Percentiles rank a stretch among this genome's conserved stretches.
These are phyloP conservation scores for Poecilia picta DNA, from an alignment of 2,797 vertebrate genomes.

Conservation along the genomic window DNA sequence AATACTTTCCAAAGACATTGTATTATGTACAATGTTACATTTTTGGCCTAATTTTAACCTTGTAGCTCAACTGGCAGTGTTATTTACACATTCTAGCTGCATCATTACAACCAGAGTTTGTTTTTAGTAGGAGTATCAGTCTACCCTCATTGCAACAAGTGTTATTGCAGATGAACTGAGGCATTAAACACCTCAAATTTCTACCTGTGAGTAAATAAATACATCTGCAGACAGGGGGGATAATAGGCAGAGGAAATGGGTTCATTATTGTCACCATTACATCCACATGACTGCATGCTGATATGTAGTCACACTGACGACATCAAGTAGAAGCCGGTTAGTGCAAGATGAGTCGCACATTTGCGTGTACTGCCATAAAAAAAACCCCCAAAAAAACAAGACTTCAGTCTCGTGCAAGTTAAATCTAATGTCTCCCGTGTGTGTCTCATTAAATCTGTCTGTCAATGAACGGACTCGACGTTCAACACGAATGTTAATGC, in stretches of 20 bases:
- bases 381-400: neutral
- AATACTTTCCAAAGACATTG: neutral
- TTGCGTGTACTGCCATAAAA: constrained; percentile 8
- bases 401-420: constrained; percentile 27
- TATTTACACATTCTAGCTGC: constrained; percentile 23
- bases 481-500: constrained; percentile 40
- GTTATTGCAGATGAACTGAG: neutral
- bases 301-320: neutral
- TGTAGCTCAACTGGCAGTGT: constrained; percentile 20
- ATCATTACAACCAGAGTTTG: constrained; percentile 20
- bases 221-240: constrained; percentile 37
- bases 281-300: constrained; percentile 7
- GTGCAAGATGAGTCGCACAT: constrained; percentile 9
- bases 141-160: neutral
- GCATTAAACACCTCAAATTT: constrained; percentile 52
- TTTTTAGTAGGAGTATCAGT: constrained; percentile 15
- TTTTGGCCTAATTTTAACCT: neutral
- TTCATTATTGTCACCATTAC: constrained; percentile 52
- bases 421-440: constrained; percentile 53
- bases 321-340: neutral
- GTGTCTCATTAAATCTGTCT: constrained; percentile 48
- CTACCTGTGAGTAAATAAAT: constrained; percentile 60
- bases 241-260: constrained; percentile 57
- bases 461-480: constrained; percentile 32
- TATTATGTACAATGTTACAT: neutral